Conservation (phyloP, 1,140 invertebrate species). For the Aphelenchoides besseyi region DNA sequence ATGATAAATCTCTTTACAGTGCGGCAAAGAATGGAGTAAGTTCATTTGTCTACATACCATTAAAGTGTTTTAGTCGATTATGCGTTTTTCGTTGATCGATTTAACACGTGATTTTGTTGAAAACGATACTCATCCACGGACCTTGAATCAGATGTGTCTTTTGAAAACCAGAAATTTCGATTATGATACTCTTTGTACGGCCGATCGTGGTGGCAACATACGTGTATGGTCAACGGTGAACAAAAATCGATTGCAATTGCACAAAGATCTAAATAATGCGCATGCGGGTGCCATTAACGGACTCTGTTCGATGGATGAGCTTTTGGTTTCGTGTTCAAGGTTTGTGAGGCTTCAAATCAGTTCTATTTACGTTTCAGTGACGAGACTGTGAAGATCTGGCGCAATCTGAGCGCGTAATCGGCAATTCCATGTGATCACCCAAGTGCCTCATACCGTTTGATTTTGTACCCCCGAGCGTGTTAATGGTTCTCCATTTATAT, state of each 20-base stretch:
- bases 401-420: background rate
- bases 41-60: background rate
- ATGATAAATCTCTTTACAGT: background rate
- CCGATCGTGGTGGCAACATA: background rate
- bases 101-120: slow-evolving; percentile 17
- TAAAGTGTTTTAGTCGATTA: slow-evolving; percentile 5
- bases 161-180: background rate
- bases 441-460: background rate
- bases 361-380: slow-evolving; percentile 9
- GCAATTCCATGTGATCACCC: background rate
- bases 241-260: background rate
- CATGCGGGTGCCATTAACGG: background rate
- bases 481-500: background rate
- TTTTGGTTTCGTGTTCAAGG: slow-evolving; percentile 10
- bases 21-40: slow-evolving; percentile 14
- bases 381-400: slow-evolving; percentile 29
- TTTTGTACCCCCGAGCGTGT: background rate
- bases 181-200: background rate
- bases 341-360: background rate
- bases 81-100: slow-evolving; percentile 10
- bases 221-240: slow-evolving; percentile 18
- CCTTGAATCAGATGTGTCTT: slow-evolving; percentile 6
- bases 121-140: background rate
- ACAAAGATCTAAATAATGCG: background rate
- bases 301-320: background rate